Conservation (phyloP, 1,140 invertebrate genomes). For the Helicorthomorpha holstii region DNA sequence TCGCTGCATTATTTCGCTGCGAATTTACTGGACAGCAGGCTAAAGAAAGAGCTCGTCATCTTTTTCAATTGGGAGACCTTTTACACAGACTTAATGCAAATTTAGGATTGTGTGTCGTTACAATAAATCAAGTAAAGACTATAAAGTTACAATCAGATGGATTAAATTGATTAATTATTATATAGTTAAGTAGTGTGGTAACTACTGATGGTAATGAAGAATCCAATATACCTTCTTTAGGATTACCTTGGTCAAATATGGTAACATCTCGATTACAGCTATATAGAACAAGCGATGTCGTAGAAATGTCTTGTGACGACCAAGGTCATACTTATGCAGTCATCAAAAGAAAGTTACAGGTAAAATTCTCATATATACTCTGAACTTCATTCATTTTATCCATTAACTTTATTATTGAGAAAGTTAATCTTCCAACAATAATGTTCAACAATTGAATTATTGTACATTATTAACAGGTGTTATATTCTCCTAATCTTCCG, state of each 20-base stretch:
- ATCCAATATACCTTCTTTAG: neutral
- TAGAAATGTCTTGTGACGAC: neutral
- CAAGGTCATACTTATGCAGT: neutral
- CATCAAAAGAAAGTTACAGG: neutral
- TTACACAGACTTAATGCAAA: neutral
- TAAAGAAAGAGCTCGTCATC: neutral
- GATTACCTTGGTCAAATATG: neutral
- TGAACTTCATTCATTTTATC: too few relatives aligned
- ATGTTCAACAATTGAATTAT: too few relatives aligned
- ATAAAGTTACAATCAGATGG: neutral
- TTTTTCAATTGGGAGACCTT: neutral
- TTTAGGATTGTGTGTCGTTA: neutral
- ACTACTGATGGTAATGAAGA: neutral
- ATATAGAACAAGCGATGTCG: neutral
- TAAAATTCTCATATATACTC: slow-evolving; percentile 5
- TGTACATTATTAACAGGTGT: too few relatives aligned
- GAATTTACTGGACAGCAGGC: slow-evolving; percentile 30
- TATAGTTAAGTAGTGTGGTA: neutral
- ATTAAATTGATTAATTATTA: neutral
- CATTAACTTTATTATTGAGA: too few relatives aligned
- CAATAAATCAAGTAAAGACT: neutral
- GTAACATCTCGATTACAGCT: neutral
- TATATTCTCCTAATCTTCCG: too few relatives aligned
- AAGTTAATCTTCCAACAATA: too few relatives aligned
- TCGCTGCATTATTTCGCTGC: slow-evolving; percentile 48